Evolutionary conservation across 1,140 invertebrate genomes (phyloP), one percentile per base, ranked within the genome.

Genomic region (Tetramorium parvispinum): DNA sequence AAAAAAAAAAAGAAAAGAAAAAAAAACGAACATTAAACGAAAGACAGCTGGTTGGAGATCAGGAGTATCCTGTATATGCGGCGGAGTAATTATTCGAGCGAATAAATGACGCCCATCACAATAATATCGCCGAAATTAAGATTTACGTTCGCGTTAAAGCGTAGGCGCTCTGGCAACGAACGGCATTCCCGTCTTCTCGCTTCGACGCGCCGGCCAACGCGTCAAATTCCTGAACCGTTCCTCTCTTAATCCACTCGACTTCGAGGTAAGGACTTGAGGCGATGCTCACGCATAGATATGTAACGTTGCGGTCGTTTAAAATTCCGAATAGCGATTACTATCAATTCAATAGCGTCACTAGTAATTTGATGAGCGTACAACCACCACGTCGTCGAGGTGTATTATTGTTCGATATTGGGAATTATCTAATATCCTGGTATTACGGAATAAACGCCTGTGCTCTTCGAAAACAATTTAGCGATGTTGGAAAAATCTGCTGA

Each of bases 151-250:
- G 24, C 59, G 59, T 46, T 27, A 79, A 79, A 79, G 59, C 43
- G 76, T 79, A 79, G 76, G 76, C 59, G 76, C 46, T 43, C 59
- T 79, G 76, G 76, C 76, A 79, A 46, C 76, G 43, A 65, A 65
- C 73, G 73, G 40, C 57, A 61, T 79, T 55, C 27, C 18, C 27
- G 59, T 37, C 27, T 79, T 79, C 76, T 51, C 43, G 27, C 46
- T 79, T 65, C 46, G 59, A 63, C 40, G 40, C 57, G 10, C 24
- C 59, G 27, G n/a, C 55, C 76, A 51, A 63, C 57, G 24, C 57
- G 27, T 32, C 18, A 49, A 63, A 79, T 65, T 79, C 43, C 18
- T 65, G 2, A 37, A 76, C 18, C 32, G 51, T 55, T 75, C 49
- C 49, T 73, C 51, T 24, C 37, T 59, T 40, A 76, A 76, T 76